These are phyloP conservation scores for Euclidia mi DNA, from an alignment of 2,888 invertebrate genomes.

Conservation along the genomic window DNA sequence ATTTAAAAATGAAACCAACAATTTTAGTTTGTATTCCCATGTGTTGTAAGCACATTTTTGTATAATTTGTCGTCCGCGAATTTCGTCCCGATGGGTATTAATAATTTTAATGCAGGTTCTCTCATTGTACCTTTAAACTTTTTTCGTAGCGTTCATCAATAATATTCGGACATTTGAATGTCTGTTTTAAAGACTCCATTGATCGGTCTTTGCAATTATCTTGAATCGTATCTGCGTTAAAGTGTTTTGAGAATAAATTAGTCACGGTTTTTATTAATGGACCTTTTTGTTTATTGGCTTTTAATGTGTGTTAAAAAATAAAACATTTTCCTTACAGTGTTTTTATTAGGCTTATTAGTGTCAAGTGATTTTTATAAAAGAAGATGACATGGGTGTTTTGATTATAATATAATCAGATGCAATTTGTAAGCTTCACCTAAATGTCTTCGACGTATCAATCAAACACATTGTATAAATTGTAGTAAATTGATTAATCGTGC, in stretches of 20 bases:
- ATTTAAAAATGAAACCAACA: slow-evolving; percentile 77
- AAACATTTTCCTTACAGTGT: slow-evolving; percentile 21
- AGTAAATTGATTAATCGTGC: too few species aligned
- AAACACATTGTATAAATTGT: too few species aligned
- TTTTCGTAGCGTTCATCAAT: slow-evolving; percentile 86
- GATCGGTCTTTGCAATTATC: slow-evolving; percentile 78
- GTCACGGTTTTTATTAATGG: slow-evolving; percentile 64
- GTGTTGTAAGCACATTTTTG: slow-evolving; percentile 72
- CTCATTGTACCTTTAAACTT: slow-evolving; percentile 79
- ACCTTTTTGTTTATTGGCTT: slow-evolving; percentile 48
- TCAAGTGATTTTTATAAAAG: slow-evolving; percentile 4
- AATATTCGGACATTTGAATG: slow-evolving; percentile 86
- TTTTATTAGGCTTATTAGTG: slow-evolving; percentile 30
- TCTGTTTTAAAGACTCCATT: slow-evolving; percentile 81
- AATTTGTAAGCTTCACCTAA: too few species aligned
- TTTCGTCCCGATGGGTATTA: slow-evolving; percentile 83
- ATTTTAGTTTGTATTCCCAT: slow-evolving; percentile 80
- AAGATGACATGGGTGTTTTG: slow-evolving; percentile 17
- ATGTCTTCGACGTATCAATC: too few species aligned
- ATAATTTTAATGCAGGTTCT: slow-evolving; percentile 87
- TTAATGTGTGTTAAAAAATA: slow-evolving; percentile 33
- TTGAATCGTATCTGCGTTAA: slow-evolving; percentile 73
- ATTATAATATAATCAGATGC: neutral
- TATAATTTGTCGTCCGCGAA: slow-evolving; percentile 37
- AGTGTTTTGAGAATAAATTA: slow-evolving; percentile 72